Base-by-base conservation (phyloP, 1,140 invertebrate species). In the Dysdera silvatica region DNA sequence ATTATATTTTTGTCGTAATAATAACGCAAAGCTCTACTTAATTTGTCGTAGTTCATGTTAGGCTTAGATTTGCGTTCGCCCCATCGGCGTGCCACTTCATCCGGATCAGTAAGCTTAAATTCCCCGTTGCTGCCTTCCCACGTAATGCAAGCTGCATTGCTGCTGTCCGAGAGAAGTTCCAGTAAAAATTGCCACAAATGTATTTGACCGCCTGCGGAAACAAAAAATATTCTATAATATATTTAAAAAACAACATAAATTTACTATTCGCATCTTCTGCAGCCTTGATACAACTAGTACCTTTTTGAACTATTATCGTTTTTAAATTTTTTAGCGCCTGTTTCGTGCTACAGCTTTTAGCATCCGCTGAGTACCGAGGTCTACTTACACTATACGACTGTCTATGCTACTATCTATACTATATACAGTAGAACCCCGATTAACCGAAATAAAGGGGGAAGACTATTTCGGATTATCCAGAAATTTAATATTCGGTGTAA, bases 111-210 rank as follows among this genome's bases (percentile, higher is more conserved):
- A 33, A 83, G 70, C 71, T 83, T 81, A 71, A 82, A 82, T 68
- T 82, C 77, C 5, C 78, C 79, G 68, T 80, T 78, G 1, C 71
- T 77, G 0, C 80, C 78, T 56, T 74, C 71, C 79, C 79, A 81
- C n/a, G 76, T 71, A 67, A 81, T 81, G 68, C 74, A 80, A 29
- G 57, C 80, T 8, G 84, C 81, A 74, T 92, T 91, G 66, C 82
- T 79, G 71, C 83, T 83, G 74, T 89, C 86, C 63, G 86, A 84
- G 60, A 97, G 82, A 57, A 96, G 83, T 76, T 97, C 94, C 61
- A 97, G 80, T 53, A 97, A 81, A 78, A 97, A 97, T 79, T 97
- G 93, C 93, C 93, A 97, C 73, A 97, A 79, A 80, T 97, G 94
- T 74, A 96, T 95, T 79, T 97, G 93, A 5, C 91, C 91, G 18